Evolutionary conservation across 1,140 invertebrate genomes (phyloP), one percentile per base, ranked within the genome.

Genomic region (Carposina sasakii): DNA sequence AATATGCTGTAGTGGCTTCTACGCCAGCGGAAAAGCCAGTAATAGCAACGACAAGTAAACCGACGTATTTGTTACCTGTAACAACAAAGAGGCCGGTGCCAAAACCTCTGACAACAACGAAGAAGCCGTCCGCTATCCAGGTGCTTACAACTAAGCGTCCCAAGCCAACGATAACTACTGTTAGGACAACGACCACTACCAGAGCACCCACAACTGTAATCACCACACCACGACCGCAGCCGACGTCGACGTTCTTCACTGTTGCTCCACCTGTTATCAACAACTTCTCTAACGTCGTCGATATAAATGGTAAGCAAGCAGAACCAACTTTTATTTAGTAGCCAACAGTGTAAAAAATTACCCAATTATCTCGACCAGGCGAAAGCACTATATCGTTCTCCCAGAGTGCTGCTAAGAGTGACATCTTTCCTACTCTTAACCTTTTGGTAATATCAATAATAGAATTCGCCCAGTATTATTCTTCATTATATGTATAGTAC

Each of bases 231-330:
- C 63, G 61, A 41, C 58, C 64, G 2, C 33, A 60, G 6, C 39
- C 60, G 0, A 68, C 81, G 0, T 66, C 76, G 1, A 65, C 63
- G n/a, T 81, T 73, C 60, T 76, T 71, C 45, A 81, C 74, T 9
- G 65, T 76, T 1, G 31, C 67, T 31, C 78, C 76, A 13, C 72
- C 75, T n/a, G 56, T 71, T 15, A 63, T 78, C 8, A 57, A 50
- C 3, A 85, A 85, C 36, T 86, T 67, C 50, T 82, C 85, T 1
- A 85, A 85, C 33, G 81, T 82, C 36, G 81, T 85, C 0, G 73
- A 85, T 53, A 60, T 72, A 13, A 68, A 77, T 48, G 83, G 85
- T 86, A 72, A 74, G 66, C 48, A 52, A n/a, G n/a, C n/a, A n/a
- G n/a, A n/a, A n/a, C n/a, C n/a, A n/a, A n/a, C n/a, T n/a, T n/a